Base-by-base conservation (phyloP, 1,140 invertebrate genomes). In the Muscidifurax raptorellus region DNA sequence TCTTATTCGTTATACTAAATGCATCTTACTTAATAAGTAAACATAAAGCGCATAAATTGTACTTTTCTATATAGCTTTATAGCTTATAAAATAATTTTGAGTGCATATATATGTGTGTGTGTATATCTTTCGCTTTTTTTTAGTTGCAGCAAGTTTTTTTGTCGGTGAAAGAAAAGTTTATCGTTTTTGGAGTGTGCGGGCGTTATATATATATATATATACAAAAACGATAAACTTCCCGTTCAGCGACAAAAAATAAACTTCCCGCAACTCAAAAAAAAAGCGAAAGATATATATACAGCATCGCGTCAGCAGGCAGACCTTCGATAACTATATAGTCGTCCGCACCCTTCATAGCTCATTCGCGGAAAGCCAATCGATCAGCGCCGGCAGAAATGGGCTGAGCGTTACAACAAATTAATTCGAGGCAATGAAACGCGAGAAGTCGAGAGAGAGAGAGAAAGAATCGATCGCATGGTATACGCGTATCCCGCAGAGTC, bases 401-500 rank as follows among this genome's bases (percentile, higher is more conserved):
- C 52, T 18, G 18, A 22, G 52, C 52, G 52, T 22, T 59, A 47
- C 36, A 77, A 77, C 47, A 77, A 77, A 47, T 44, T 47, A 77
- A 40, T 77, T 30, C 75, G 30, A 27, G 40, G 75, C 36, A 47
- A 47, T 52, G 36, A 47, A 77, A 44, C n/a, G 36, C 59, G 69
- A 71, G 40, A 59, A 59, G 52, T 22, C 52, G 22, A 59, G 52
- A 59, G 52, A n/a, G 7, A 59, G 52, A 59, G 18, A 18, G 13
- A 59, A 18, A 22, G 15, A 18, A 59, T 59, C 52, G 22, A 22
- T 22, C 18, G 52, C 52, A 4, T 22, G 44, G 9, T 6, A 6
- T 40, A 40, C 6, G 52, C n/a, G 22, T 59, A 59, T 59, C 52
- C 52, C 52, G 52, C 52, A n/a, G 52, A 59, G 52, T 59, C 22